A percentile compares a stretch with the other conserved stretches of the same genome.
Conservation (phyloP, 2,113 vertebrate genomes). For the Vulpes vulpes region DNA sequence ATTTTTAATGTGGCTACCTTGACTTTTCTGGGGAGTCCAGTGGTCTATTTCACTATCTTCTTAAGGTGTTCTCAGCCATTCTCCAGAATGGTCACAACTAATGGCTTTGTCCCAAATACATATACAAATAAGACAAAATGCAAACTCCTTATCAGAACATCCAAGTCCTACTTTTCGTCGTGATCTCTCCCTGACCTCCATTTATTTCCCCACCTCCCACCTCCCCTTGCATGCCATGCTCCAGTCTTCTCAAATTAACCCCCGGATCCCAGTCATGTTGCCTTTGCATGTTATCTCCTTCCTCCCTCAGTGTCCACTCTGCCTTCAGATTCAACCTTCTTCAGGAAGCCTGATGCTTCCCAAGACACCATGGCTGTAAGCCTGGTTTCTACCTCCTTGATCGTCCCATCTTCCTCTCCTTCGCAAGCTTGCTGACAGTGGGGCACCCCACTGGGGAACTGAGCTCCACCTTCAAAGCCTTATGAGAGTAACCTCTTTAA, state of each 20-base stretch:
- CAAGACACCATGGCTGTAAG: fast-evolving
- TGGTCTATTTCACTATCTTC: background rate
- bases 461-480: background rate
- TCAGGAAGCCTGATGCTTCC: background rate
- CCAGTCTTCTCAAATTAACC: background rate
- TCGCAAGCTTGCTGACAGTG: background rate
- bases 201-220: background rate
- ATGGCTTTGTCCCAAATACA: background rate
- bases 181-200: background rate
- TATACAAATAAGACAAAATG: background rate
- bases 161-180: background rate
- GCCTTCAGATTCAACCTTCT: background rate
- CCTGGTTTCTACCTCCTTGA: fast-evolving
- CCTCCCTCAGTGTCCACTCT: background rate
- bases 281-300: background rate
- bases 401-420: background rate
- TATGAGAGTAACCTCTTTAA: background rate
- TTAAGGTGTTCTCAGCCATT: background rate
- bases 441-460: fast-evolving
- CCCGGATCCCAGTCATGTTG: fast-evolving
- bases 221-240: fast-evolving
- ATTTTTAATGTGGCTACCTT: background rate
- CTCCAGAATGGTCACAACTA: background rate
- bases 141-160: background rate
- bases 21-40: background rate